Conservation (phyloP, 1,140 invertebrate species). For the Drosophila sproati region DNA sequence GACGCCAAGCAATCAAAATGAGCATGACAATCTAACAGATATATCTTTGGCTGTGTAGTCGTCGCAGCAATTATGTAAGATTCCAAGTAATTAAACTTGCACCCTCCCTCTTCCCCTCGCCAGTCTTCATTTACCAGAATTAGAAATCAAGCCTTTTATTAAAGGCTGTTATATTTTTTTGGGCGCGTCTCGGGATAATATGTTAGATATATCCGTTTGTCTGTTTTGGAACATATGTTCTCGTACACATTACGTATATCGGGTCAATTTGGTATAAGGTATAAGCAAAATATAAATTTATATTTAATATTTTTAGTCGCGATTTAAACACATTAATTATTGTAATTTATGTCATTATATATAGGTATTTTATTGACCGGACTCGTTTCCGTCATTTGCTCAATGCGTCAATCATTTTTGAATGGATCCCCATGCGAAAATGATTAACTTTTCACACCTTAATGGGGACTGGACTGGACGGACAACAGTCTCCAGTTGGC, state of each 20-base stretch:
- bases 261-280: no score
- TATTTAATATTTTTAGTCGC: not conserved
- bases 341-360: not conserved
- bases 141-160: constrained; percentile 13
- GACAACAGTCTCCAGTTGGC: constrained; percentile 16
- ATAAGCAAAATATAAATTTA: no score
- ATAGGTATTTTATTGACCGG: not conserved
- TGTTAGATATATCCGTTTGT: no score
- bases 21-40: constrained; percentile 16
- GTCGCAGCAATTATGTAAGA: constrained; percentile 18
- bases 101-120: not conserved
- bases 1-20: constrained; percentile 65
- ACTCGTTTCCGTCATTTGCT: constrained; percentile 1
- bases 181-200: not conserved
- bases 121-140: not conserved
- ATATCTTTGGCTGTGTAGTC: constrained; percentile 38
- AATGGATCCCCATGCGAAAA: constrained; percentile 31
- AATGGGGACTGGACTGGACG: constrained; percentile 11
- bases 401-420: constrained; percentile 35
- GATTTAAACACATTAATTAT: not conserved
- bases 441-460: constrained; percentile 68
- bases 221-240: no score
- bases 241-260: no score
- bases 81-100: constrained; percentile 31
- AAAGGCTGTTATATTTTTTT: not conserved